Conservation (phyloP, 2,113 vertebrate species). For the Halichoeres trimaculatus region DNA sequence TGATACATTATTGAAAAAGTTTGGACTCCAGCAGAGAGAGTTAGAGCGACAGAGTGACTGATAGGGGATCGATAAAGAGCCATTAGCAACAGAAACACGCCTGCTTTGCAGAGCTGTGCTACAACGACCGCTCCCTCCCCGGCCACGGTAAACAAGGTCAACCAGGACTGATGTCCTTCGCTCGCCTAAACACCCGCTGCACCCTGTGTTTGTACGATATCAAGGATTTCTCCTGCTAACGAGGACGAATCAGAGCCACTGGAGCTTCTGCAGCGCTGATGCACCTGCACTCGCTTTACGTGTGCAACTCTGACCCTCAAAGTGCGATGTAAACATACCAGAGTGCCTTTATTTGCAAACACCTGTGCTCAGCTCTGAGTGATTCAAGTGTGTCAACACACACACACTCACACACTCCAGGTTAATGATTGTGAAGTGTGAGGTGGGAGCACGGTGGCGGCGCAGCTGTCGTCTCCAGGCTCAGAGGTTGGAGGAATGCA, state of each 20-base stretch:
- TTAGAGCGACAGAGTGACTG: not conserved
- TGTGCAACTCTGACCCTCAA: slow-evolving; percentile 35
- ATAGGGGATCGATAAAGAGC: slow-evolving; percentile 61
- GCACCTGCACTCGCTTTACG: slow-evolving; percentile 48
- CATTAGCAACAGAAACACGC: slow-evolving; percentile 59
- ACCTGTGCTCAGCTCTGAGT: slow-evolving; percentile 36
- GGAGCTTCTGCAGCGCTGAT: not conserved
- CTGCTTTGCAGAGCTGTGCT: slow-evolving; percentile 36
- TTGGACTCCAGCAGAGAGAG: not conserved
- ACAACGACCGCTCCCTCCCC: slow-evolving; percentile 41
- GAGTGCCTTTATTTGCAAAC: slow-evolving; percentile 18
- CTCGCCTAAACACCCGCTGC: slow-evolving; percentile 29
- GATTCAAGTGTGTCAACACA: slow-evolving; percentile 31
- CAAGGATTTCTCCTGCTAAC: slow-evolving; percentile 70
- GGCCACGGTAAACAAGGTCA: slow-evolving; percentile 72
- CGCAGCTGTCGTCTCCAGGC: slow-evolving; percentile 54
- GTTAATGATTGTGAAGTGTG: slow-evolving; percentile 57
- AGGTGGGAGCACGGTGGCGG: slow-evolving; percentile 26
- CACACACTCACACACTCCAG: slow-evolving; percentile 18
- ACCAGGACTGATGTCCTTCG: slow-evolving; percentile 65
- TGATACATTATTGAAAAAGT: not conserved
- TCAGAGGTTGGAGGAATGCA: slow-evolving; percentile 45
- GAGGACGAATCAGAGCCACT: slow-evolving; percentile 27
- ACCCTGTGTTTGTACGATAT: slow-evolving; percentile 54
- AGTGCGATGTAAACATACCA: slow-evolving; percentile 26